A percentile compares a stretch with the other conserved stretches of the same genome.
Evolutionary conservation across 2,113 vertebrate species (phyloP).

Genomic region (Boleophthalmus pectinirostris): DNA sequence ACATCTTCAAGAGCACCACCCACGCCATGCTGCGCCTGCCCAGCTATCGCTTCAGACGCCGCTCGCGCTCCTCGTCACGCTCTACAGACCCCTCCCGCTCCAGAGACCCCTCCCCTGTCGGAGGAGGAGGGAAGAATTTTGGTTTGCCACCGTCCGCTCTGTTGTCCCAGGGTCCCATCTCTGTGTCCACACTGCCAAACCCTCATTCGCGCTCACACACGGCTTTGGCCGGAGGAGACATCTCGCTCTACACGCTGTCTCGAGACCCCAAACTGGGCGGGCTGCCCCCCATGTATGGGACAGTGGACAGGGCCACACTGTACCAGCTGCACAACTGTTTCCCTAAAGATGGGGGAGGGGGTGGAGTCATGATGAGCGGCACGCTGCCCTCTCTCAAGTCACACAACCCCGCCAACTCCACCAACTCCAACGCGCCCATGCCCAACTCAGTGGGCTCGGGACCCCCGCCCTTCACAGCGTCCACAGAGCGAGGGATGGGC

Average conservation of each 20-base stretch:
- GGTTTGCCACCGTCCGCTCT: conserved; percentile 75
- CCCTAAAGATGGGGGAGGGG: conserved; percentile 80
- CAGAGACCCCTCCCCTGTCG: conserved; percentile 79
- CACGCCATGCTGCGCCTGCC: conserved; percentile 89
- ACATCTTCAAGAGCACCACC: conserved; percentile 86
- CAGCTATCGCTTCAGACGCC: conserved; percentile 91
- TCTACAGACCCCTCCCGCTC: conserved; percentile 88
- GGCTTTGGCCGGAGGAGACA: conserved; percentile 81
- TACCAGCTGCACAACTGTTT: conserved; percentile 93
- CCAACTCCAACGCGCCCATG: conserved; percentile 75
- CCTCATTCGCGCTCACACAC: conserved; percentile 79
- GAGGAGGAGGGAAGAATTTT: conserved; percentile 78
- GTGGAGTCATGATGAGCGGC: conserved; percentile 76
- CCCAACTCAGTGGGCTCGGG: conserved; percentile 83
- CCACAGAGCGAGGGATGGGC: conserved; percentile 79
- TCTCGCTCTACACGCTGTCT: conserved; percentile 91
- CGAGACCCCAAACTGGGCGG: conserved; percentile 86
- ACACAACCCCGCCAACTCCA: conserved; percentile 77
- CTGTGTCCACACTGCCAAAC: conserved; percentile 81
- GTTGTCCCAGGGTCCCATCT: conserved; percentile 78
- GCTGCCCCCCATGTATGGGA: conserved; percentile 78
- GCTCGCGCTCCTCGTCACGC: conserved; percentile 86
- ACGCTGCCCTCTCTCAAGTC: conserved; percentile 80
- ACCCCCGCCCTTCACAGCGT: conserved; percentile 79
- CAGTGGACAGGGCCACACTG: conserved; percentile 83